Conservation (phyloP, 2,113 vertebrate genomes). For the Ondatra zibethicus region DNA sequence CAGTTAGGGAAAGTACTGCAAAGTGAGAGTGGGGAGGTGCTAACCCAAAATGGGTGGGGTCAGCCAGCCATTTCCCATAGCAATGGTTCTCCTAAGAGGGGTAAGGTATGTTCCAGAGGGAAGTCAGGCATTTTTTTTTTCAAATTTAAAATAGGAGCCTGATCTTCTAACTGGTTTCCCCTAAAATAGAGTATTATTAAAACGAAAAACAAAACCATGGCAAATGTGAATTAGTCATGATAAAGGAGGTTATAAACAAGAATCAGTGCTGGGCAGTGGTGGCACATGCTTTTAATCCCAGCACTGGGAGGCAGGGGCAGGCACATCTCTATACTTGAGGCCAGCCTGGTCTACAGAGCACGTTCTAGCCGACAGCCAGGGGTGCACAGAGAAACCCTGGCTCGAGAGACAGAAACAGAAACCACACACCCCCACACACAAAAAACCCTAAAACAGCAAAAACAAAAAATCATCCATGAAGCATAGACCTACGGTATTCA, state of each 20-base stretch:
- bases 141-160: not conserved
- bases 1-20: not conserved
- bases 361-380: not conserved
- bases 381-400: not conserved
- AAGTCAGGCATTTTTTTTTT: not conserved
- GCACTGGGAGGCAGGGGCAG: too few relatives aligned
- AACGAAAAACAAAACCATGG: constrained; percentile 5
- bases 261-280: not conserved
- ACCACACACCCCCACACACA: not conserved
- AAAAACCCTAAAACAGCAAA: not conserved
- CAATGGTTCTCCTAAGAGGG: not conserved
- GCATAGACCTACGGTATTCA: accelerated
- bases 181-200: not conserved
- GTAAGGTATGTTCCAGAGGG: not conserved
- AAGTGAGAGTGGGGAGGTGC: not conserved
- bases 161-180: not conserved
- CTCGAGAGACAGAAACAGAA: not conserved
- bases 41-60: not conserved
- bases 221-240: not conserved
- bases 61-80: not conserved
- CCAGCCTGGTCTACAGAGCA: not conserved
- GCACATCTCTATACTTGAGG: too few relatives aligned
- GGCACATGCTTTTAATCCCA: too few relatives aligned
- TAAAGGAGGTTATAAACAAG: not conserved
- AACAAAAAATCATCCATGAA: not conserved